Evolutionary conservation across 2,888 invertebrate species (phyloP), one percentile per base, ranked within the genome.

Genomic region (Tetrapedia diversipes): DNA sequence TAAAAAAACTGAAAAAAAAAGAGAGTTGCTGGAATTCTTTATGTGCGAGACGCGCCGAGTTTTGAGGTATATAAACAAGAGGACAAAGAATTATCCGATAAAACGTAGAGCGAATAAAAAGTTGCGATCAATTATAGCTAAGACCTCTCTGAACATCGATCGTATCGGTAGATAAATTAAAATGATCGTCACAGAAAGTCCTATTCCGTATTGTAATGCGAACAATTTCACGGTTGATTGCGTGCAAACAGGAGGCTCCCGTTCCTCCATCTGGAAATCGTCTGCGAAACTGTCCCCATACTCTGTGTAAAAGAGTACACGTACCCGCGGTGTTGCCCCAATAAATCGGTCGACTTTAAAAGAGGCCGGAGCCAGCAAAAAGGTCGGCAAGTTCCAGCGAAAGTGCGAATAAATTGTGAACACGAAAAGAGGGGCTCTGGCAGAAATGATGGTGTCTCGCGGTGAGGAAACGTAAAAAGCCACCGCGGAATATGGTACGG

Each of bases 301-400:
- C 32, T n/a, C 47, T 41, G 54, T 47, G 64, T 54, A 32, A 56
- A 63, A 34, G 72, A 41, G 61, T 53, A 45, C 67, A 29, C 67
- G 63, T 53, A 47, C 27, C 49, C 45, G 27, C 75, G 85, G 74
- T 85, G 79, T 83, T 86, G 79, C 81, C 80, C 74, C 78, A 85
- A 88, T 88, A 88, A 88, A 88, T 88, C 76, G 80, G 60, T 45
- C 54, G 79, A 77, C 73, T 87, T 88, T 85, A 87, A 70, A 79
- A 81, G 80, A 65, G 32, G 56, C 69, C 66, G 54, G 29, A 37
- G 41, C 57, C 66, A 56, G 77, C 37, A 77, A 73, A 74, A 72
- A 56, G 63, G 49, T 41, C 14, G 57, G 49, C 24, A 57, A 61
- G 72, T 49, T 57, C 19, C 56, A 41, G 32, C 41, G 51, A 32